Percentiles rank a stretch among this genome's conserved stretches.
These are phyloP conservation scores for Metridium senile DNA, from an alignment of 92 coral and sea anemone genomes.

Conservation along the genomic window DNA sequence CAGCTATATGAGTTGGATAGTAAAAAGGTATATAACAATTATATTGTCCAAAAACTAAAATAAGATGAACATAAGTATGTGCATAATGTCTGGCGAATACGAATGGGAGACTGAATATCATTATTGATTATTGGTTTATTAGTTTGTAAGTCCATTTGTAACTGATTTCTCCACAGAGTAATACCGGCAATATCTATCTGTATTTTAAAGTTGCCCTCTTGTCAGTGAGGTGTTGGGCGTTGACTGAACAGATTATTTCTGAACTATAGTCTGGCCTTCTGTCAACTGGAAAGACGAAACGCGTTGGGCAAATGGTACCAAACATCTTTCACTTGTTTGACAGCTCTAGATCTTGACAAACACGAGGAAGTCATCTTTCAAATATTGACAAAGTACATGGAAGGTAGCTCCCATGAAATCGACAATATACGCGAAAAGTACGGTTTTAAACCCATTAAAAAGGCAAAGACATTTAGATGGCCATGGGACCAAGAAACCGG, in stretches of 20 bases:
- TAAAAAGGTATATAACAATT: not conserved
- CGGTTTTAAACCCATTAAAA: not conserved
- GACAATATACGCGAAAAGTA: not conserved
- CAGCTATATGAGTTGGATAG: slow-evolving; percentile 1
- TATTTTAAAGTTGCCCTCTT: slow-evolving; percentile 14
- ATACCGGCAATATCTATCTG: slow-evolving; percentile 11
- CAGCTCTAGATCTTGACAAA: slow-evolving; percentile 7
- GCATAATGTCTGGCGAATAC: too few species aligned
- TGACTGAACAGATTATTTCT: not conserved
- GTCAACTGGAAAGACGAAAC: not conserved
- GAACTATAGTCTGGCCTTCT: not conserved
- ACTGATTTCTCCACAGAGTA: slow-evolving; percentile 5
- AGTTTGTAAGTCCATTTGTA: too few species aligned
- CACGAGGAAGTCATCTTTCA: not conserved
- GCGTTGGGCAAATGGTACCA: not conserved
- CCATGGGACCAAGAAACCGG: too few species aligned
- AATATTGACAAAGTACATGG: not conserved
- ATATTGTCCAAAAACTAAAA: not conserved
- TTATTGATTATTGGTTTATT: too few species aligned
- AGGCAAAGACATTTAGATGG: too few species aligned
- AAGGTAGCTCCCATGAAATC: not conserved
- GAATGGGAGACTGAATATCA: too few species aligned
- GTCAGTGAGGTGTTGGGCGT: slow-evolving; percentile 12
- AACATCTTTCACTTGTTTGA: slow-evolving; percentile 1
- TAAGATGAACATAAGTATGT: too few species aligned